A percentile compares a stretch with the other conserved stretches of the same genome.
phyloP scores from a whole-genome alignment of 2,888 invertebrate species.

The Meloe dianella region DNA sequence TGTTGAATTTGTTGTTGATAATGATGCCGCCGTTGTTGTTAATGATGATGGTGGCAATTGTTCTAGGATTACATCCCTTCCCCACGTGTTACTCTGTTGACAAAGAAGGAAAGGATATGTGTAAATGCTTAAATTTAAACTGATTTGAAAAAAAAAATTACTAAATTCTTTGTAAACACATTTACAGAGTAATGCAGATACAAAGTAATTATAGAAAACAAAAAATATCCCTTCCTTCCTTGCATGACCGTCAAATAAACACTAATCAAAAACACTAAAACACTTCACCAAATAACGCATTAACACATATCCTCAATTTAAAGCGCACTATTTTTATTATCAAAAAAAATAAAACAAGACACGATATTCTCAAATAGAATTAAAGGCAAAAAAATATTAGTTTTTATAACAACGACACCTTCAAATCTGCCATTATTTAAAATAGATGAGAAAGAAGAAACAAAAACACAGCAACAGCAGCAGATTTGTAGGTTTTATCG shows the following conservation, averaged over 20 bases:
- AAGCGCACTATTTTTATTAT: background rate
- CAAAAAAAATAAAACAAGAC: too few relatives aligned
- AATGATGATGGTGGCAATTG: slow-evolving; percentile 42
- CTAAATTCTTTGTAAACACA: slow-evolving; percentile 27
- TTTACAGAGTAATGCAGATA: slow-evolving; percentile 17
- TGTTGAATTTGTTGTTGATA: slow-evolving; percentile 36
- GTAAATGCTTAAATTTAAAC: slow-evolving; percentile 41
- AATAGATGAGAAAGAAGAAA: too few relatives aligned
- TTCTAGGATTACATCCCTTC: slow-evolving; percentile 60
- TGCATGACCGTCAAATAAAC: slow-evolving; percentile 41
- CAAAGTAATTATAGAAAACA: slow-evolving; percentile 20
- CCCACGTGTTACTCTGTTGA: slow-evolving; percentile 68
- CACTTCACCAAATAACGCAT: slow-evolving; percentile 41
- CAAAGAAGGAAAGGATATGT: slow-evolving; percentile 71
- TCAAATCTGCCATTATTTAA: background rate
- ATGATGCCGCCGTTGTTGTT: slow-evolving; percentile 46
- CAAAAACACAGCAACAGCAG: too few relatives aligned
- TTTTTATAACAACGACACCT: slow-evolving; percentile 13
- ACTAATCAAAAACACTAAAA: slow-evolving; percentile 36
- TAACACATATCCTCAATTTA: slow-evolving; percentile 47
- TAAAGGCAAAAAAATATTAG: too few relatives aligned
- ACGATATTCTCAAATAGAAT: too few relatives aligned
- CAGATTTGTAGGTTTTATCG: too few relatives aligned
- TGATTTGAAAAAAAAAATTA: slow-evolving; percentile 5
- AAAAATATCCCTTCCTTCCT: slow-evolving; percentile 51